Percentiles rank a stretch among this genome's conserved stretches.
phyloP scores from a whole-genome alignment of 1,140 invertebrate genomes.

The Akabosia matsudoensis region DNA sequence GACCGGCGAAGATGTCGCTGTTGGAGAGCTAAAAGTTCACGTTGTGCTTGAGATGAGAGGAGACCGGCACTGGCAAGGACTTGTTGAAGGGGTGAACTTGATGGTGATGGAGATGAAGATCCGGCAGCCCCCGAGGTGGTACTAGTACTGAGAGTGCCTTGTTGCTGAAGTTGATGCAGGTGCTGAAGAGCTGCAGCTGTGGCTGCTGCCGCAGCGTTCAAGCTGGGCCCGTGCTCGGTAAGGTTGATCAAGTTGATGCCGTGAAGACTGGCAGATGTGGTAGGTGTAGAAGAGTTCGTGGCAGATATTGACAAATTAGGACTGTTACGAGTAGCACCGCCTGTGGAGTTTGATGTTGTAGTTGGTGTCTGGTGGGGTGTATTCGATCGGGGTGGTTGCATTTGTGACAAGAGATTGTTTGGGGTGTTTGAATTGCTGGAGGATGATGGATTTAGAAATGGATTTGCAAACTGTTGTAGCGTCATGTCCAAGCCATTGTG shows the following conservation, averaged over 20 bases:
- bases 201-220: constrained; percentile 61
- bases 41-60: constrained; percentile 53
- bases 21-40: constrained; percentile 51
- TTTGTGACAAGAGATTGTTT: not conserved
- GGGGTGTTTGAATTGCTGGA: not conserved
- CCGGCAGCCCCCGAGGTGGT: not conserved
- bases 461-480: constrained; percentile 30
- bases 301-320: not conserved
- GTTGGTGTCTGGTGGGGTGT: constrained; percentile 8
- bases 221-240: constrained; percentile 13
- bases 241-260: not conserved
- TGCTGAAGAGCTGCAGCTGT: constrained; percentile 70
- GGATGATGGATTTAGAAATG: not conserved
- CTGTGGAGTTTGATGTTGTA: constrained; percentile 54
- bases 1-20: constrained; percentile 50
- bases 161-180: constrained; percentile 67
- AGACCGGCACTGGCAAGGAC: constrained; percentile 5
- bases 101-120: constrained; percentile 21
- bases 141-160: constrained; percentile 53
- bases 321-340: constrained; percentile 59
- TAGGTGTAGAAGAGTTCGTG: not conserved
- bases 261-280: not conserved
- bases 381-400: constrained; percentile 15
- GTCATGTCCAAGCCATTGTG: constrained; percentile 45
- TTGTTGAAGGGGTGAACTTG: constrained; percentile 28